Evolutionary conservation across 2,797 vertebrate genomes (phyloP).

Genomic region (Chelidonichthys spinosus): DNA sequence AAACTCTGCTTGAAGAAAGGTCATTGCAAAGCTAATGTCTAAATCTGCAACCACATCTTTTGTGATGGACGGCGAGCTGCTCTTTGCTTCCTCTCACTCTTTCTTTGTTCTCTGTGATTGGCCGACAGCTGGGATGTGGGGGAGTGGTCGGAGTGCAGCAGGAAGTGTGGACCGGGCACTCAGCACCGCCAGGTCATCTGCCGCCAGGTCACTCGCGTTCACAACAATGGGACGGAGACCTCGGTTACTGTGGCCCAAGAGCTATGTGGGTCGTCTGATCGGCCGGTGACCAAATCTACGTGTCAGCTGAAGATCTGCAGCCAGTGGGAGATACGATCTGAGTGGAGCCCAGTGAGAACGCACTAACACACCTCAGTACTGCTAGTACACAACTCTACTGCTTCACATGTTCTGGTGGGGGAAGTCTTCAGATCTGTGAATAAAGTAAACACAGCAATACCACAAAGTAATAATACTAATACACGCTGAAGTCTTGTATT

Average conservation of each 20-base stretch:
- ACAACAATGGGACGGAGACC: slow-evolving; percentile 67
- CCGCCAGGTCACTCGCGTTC: slow-evolving; percentile 69
- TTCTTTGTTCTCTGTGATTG: slow-evolving; percentile 43
- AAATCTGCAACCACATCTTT: slow-evolving; percentile 12
- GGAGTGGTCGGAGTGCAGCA: slow-evolving; percentile 87
- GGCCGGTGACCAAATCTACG: slow-evolving; percentile 71
- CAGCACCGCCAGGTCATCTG: slow-evolving; percentile 85
- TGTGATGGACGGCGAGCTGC: neutral
- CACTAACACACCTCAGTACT: neutral
- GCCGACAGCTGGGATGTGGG: slow-evolving; percentile 82
- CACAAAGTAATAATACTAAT: too few relatives aligned
- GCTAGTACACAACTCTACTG: neutral
- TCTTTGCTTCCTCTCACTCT: slow-evolving; percentile 5
- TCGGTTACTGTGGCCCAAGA: slow-evolving; percentile 54
- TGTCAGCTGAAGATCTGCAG: slow-evolving; percentile 87
- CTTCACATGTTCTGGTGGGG: neutral
- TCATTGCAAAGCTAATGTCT: slow-evolving; percentile 8
- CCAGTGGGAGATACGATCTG: slow-evolving; percentile 83
- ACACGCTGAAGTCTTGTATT: too few relatives aligned
- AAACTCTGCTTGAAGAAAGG: slow-evolving; percentile 10
- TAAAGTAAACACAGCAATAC: neutral
- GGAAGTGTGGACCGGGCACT: slow-evolving; percentile 81
- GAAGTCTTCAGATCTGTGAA: neutral
- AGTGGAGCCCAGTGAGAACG: slow-evolving; percentile 81
- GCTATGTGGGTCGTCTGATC: slow-evolving; percentile 67